These are phyloP conservation scores for Lithobates pipiens DNA, from an alignment of 2,797 vertebrate species.

Conservation along the genomic window DNA sequence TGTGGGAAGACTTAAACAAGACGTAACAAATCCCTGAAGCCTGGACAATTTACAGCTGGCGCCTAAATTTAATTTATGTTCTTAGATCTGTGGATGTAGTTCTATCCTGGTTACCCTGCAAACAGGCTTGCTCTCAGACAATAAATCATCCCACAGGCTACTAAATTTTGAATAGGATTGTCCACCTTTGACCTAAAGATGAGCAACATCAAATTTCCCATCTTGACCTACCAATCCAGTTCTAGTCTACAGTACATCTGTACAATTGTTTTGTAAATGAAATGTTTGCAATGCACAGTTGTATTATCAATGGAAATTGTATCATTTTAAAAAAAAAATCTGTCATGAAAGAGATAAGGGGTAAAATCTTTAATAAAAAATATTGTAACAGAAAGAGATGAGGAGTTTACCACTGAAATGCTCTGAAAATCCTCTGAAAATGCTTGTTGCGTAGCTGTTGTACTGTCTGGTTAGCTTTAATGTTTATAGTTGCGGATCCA, in stretches of 20 bases:
- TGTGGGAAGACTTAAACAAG: neutral
- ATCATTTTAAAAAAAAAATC: too few relatives aligned
- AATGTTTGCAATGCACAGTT: neutral
- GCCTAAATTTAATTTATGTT: constrained; percentile 20
- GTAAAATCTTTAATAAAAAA: too few relatives aligned
- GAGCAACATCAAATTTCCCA: neutral
- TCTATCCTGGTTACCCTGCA: neutral
- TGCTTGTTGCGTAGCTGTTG: too few relatives aligned
- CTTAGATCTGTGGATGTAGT: neutral
- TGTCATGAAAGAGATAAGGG: too few relatives aligned
- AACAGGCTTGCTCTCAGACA: neutral
- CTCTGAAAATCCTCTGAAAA: too few relatives aligned
- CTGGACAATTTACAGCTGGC: constrained; percentile 16
- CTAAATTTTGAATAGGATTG: neutral
- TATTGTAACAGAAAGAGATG: too few relatives aligned
- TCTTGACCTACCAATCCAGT: neutral
- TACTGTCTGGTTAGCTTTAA: too few relatives aligned
- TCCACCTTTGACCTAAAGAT: neutral
- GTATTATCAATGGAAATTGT: neutral
- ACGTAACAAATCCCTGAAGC: neutral
- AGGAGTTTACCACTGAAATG: too few relatives aligned
- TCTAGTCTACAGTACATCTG: neutral
- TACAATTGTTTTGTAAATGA: neutral
- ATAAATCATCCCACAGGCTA: neutral
- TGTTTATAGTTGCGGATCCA: too few relatives aligned